These are phyloP conservation scores for Microplitis deprimator DNA, from an alignment of 2,888 invertebrate species.

Conservation along the genomic window DNA sequence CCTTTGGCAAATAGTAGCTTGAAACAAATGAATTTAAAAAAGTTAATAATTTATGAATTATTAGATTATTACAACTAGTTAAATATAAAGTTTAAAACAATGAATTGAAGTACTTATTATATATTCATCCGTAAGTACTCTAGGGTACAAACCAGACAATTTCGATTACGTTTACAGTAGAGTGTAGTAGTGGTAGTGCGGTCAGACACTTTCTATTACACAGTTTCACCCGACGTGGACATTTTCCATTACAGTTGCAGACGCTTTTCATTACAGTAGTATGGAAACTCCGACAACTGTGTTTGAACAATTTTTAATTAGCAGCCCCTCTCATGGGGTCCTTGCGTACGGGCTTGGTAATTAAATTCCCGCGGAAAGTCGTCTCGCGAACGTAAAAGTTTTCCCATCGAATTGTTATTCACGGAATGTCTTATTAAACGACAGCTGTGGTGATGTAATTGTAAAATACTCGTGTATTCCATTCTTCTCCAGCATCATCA, in stretches of 20 bases:
- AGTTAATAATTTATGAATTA: neutral
- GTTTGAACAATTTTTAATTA: conserved; percentile 46
- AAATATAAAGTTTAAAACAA: neutral
- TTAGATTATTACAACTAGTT: neutral
- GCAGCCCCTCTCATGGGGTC: conserved; percentile 30
- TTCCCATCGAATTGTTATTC: conserved; percentile 42
- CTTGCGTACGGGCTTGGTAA: conserved; percentile 28
- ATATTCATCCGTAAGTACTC: neutral
- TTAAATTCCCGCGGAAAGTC: conserved; percentile 37
- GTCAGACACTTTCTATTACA: conserved; percentile 43
- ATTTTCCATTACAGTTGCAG: conserved; percentile 44
- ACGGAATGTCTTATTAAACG: conserved; percentile 42
- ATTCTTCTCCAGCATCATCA: neutral
- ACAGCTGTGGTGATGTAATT: conserved; percentile 38
- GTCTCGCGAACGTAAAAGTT: conserved; percentile 26
- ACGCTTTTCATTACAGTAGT: conserved; percentile 43
- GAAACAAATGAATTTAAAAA: neutral
- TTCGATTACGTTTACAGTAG: conserved; percentile 38
- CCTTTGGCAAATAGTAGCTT: no score
- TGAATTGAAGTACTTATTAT: neutral
- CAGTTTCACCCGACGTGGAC: conserved; percentile 36
- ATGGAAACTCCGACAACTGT: conserved; percentile 40
- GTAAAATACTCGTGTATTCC: conserved; percentile 5
- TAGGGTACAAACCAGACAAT: conserved; percentile 32
- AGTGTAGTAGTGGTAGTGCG: neutral